Base-by-base conservation (phyloP, 2,113 vertebrate genomes). In the Phycodurus eques region DNA sequence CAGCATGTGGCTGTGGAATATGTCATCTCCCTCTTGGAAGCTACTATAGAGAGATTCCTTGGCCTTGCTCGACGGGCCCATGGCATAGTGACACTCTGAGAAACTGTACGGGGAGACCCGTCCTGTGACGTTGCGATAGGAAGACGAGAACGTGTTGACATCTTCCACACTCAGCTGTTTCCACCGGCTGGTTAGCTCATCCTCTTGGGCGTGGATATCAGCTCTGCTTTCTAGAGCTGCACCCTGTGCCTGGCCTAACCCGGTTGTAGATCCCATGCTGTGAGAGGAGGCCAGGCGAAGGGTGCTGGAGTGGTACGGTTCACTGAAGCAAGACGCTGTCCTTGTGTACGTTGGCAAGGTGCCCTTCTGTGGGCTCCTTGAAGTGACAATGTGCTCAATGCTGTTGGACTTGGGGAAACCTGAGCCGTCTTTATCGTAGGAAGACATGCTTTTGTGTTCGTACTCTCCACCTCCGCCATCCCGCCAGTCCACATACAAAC, bases 91-190 rank as follows among this genome's bases (percentile, higher is more conserved):
- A 77, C 90, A 93, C 83, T 98, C 95, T 0, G 95, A 94, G 86
- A 94, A 96, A 73, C 94, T 94, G 83, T 95, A 94, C 5, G 96
- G 94, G 0, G 96, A 96, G 31, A 92, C 85, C 1, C 92, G 93
- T 42, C 91, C 90, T 35, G 89, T 76, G 9, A 92, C 31, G 15
- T 93, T 85, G 42, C 87, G 91, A 84, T 94, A 96, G 44, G 96
- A 89, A 39, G 88, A 85, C 1, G 90, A 92, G 81, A 96, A 95
- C 0, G 92, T 91, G 70, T 95, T 96, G 8, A 97, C 88, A 80
- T 98, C 96, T 75, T 98, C 96, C 60, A 96, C 93, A 0, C 95
- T 98, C 74, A 96, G 83, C 27, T 96, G 94, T 67, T 93, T 94
- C 96, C 97, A 98, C 33, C 90, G 91, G 44, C 87, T 92, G 0